Evolutionary conservation across 2,888 invertebrate species (phyloP), one percentile per base, ranked within the genome.

Genomic region (Amphimallon solstitiale): DNA sequence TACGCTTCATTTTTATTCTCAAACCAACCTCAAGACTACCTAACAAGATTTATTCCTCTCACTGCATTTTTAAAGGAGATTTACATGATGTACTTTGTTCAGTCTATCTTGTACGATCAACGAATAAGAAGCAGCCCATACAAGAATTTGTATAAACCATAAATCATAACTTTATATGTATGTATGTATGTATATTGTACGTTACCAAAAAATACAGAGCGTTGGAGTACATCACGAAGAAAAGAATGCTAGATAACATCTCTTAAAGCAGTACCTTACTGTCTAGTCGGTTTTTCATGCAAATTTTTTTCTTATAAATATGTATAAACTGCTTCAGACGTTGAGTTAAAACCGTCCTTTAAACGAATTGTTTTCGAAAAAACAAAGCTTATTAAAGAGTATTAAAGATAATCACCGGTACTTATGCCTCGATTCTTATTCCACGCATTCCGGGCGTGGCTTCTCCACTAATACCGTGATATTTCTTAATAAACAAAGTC

Each of bases 331-430:
- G 21, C 54, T 19, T 19, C 19, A 19, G 45, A 19, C 3, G 15
- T 15, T 15, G 19, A 19, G 5, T 17, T 45, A 19, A 19, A 45
- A 19, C 17, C 45, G 15, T 17, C 1, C 17, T 15, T 45, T 45
- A 19, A 19, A 29, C 29, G 29, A 10, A 19, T 17, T 54, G 38
- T 40, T 38, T 54, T 38, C 21, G 29, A 29, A 54, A 21, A 38
- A 54, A 38, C 38, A 23, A 54, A n/a, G 40, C 23, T 54, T 21
- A 38, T 54, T 54, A 19, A 54, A 54, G 54, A 15, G 21, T 37
- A 38, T 54, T 54, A 54, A n/a, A 40, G 38, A 54, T 54, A 54
- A 54, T 54, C 40, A 38, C 40, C 40, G n/a, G 29, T 15, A 15
- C 21, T 54, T 38, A 38, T 54, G 17, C 12, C 10, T 54, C n/a